Percentiles rank a stretch among this genome's conserved stretches.
phyloP scores from a whole-genome alignment of 2,113 vertebrate genomes.

The Channa maculata region DNA sequence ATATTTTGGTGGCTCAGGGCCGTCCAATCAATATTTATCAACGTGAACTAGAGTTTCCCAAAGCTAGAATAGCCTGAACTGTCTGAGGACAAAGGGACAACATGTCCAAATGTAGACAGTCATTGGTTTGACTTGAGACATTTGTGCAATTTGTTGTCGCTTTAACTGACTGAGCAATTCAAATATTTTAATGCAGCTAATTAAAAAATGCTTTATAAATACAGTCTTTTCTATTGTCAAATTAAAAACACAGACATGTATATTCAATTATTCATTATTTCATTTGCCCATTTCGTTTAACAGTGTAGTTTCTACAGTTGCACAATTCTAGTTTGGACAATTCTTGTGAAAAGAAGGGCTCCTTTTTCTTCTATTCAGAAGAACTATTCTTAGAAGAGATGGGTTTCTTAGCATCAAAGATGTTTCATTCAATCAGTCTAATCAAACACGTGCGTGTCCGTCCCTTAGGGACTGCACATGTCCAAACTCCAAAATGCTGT shows the following conservation, averaged over 20 bases:
- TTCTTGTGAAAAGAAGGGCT: not conserved
- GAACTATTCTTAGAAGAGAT: not conserved
- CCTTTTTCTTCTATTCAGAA: not conserved
- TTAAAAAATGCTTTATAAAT: not conserved
- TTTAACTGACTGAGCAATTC: not conserved
- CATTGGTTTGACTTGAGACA: slow-evolving; percentile 15
- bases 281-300: not conserved
- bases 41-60: slow-evolving; percentile 65
- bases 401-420: not conserved
- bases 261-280: no score
- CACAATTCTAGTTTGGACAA: no score
- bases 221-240: no score
- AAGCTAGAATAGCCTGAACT: slow-evolving; percentile 62
- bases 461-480: slow-evolving; percentile 76
- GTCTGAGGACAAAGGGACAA: slow-evolving; percentile 58
- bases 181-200: not conserved
- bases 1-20: slow-evolving; percentile 63
- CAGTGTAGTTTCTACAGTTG: not conserved
- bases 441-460: slow-evolving; percentile 66
- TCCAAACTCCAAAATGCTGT: slow-evolving; percentile 66
- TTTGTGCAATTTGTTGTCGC: slow-evolving; percentile 12
- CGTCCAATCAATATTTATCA: slow-evolving; percentile 80
- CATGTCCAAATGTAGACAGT: slow-evolving; percentile 31
- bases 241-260: no score
- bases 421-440: not conserved